Percentiles rank a stretch among this genome's conserved stretches.
Conservation (phyloP, 2,888 invertebrate species). For the Notodonta ziczac region DNA sequence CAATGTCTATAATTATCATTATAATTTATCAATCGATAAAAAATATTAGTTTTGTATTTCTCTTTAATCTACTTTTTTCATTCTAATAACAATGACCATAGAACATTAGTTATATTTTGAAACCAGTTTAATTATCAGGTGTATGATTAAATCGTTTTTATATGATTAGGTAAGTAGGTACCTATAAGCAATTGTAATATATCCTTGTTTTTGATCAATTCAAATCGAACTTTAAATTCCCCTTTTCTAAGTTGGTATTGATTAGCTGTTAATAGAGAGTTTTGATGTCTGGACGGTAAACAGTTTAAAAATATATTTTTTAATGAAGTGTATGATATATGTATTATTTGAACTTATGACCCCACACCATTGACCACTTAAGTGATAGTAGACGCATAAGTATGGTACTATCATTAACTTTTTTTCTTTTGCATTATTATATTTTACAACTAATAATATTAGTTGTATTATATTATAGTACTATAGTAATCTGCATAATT, state of each 20-base stretch:
- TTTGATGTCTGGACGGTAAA: too few relatives aligned
- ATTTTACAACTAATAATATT: too few relatives aligned
- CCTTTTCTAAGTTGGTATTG: constrained; percentile 9
- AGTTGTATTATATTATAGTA: too few relatives aligned
- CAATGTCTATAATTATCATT: neutral
- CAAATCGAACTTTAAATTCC: constrained; percentile 8
- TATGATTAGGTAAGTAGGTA: constrained; percentile 14
- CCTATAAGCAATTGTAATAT: neutral
- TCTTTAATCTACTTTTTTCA: neutral
- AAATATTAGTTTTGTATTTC: too few relatives aligned
- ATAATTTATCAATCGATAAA: neutral
- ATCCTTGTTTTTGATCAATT: neutral
- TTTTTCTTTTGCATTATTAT: too few relatives aligned
- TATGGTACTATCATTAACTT: too few relatives aligned
- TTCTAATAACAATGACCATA: constrained; percentile 46
- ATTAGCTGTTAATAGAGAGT: neutral
- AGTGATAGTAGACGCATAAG: too few relatives aligned
- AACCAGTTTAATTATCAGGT: constrained; percentile 31
- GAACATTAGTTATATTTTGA: constrained; percentile 37
- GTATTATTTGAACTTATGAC: too few relatives aligned
- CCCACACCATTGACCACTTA: too few relatives aligned
- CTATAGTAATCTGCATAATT: too few relatives aligned
- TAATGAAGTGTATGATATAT: too few relatives aligned
- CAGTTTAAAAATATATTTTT: too few relatives aligned
- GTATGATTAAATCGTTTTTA: constrained; percentile 72